These are phyloP conservation scores for Fragum fragum DNA, from an alignment of 2,888 invertebrate genomes.

Conservation along the genomic window DNA sequence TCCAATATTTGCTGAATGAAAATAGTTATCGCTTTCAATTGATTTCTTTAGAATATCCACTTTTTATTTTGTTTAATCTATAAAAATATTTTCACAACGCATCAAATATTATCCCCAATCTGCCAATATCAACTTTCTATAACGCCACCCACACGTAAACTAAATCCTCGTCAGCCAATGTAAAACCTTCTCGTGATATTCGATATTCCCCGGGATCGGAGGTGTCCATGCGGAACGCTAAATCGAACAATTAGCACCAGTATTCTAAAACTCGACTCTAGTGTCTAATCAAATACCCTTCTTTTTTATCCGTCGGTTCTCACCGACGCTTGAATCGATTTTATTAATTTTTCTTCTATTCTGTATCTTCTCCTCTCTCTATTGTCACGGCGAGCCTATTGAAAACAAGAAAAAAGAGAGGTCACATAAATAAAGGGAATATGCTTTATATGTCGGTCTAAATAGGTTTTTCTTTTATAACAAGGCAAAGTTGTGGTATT, in stretches of 20 bases:
- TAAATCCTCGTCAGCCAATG: slow-evolving; percentile 19
- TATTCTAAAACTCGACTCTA: slow-evolving; percentile 39
- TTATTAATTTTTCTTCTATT: slow-evolving; percentile 50
- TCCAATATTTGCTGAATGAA: neutral
- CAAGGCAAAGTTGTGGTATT: neutral
- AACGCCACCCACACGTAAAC: slow-evolving; percentile 28
- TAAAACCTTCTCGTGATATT: slow-evolving; percentile 20
- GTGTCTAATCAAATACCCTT: slow-evolving; percentile 51
- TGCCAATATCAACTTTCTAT: slow-evolving; percentile 20
- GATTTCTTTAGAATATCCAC: neutral
- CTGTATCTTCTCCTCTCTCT: slow-evolving; percentile 14
- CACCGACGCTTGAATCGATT: slow-evolving; percentile 45
- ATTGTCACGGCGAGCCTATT: slow-evolving; percentile 43
- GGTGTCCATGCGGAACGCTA: slow-evolving; percentile 29
- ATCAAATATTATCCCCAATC: slow-evolving; percentile 5
- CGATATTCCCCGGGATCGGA: neutral
- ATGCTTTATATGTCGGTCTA: neutral
- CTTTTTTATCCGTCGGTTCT: slow-evolving; percentile 24
- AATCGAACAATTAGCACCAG: slow-evolving; percentile 43
- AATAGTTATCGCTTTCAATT: neutral
- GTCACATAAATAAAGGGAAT: slow-evolving; percentile 19
- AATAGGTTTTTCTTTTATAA: slow-evolving; percentile 20
- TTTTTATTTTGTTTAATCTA: slow-evolving; percentile 9
- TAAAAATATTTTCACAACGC: slow-evolving; percentile 18
- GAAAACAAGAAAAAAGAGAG: slow-evolving; percentile 28